These are phyloP conservation scores for Chamaea fasciata DNA, from an alignment of 2,113 vertebrate genomes.

Conservation along the genomic window DNA sequence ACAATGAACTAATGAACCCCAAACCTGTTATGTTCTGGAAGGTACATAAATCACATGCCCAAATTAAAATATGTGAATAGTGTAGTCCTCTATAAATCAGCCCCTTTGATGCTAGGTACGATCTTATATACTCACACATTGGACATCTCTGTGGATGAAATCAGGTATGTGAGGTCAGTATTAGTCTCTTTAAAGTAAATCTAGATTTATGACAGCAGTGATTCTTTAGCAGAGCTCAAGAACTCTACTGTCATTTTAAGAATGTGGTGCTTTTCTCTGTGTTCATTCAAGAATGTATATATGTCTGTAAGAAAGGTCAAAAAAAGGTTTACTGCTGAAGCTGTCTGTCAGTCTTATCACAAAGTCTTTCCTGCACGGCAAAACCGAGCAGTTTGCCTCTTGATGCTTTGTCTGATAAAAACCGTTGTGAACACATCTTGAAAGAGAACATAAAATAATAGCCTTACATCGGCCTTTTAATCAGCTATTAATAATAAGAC, in stretches of 20 bases:
- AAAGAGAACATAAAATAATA: constrained; percentile 56
- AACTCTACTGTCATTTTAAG: background rate
- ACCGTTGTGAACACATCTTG: constrained; percentile 1
- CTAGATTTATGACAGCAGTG: background rate
- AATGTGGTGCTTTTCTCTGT: background rate
- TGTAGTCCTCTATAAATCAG: background rate
- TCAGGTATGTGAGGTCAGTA: background rate
- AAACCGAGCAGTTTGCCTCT: background rate
- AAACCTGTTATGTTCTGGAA: background rate
- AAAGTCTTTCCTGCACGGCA: background rate
- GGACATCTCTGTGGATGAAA: background rate
- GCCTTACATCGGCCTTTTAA: constrained; percentile 58
- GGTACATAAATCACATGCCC: background rate
- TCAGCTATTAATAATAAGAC: constrained; percentile 47
- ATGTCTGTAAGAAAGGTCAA: background rate
- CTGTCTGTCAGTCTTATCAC: background rate
- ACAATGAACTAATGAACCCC: background rate
- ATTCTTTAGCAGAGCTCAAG: background rate
- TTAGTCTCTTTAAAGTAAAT: background rate
- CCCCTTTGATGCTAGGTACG: background rate
- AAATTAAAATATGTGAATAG: background rate
- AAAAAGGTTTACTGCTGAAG: background rate
- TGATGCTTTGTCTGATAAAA: constrained; percentile 55
- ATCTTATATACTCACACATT: background rate
- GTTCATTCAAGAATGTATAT: background rate